Conservation (phyloP, 2,113 vertebrate species). For the Leptocoma aspasia region DNA sequence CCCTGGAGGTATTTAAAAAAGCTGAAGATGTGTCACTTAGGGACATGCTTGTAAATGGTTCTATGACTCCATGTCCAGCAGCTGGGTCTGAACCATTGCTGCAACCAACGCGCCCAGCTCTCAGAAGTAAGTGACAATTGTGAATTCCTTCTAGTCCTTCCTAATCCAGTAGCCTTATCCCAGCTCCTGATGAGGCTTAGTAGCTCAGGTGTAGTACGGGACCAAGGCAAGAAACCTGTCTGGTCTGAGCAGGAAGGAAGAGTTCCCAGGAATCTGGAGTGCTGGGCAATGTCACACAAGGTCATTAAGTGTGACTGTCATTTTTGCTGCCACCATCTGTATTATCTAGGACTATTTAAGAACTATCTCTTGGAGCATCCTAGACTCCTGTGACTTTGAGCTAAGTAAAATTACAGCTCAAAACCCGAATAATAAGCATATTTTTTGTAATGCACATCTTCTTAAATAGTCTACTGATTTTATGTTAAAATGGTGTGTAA, state of each 20-base stretch:
- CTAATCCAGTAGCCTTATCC: background rate
- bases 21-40: background rate
- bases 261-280: background rate
- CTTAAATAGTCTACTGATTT: background rate
- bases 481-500: background rate
- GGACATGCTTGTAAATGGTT: background rate
- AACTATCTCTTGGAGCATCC: background rate
- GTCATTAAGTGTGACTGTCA: background rate
- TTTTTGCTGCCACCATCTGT: background rate
- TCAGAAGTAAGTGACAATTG: background rate
- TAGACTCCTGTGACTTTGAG: background rate
- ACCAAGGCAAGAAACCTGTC: background rate
- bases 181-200: background rate
- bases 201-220: background rate
- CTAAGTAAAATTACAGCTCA: background rate
- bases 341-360: background rate
- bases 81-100: background rate
- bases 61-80: background rate
- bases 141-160: background rate
- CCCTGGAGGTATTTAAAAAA: background rate
- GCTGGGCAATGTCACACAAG: background rate
- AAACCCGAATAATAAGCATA: background rate
- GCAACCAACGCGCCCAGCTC: accelerated
- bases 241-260: background rate
- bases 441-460: background rate